phyloP scores from a whole-genome alignment of 2,888 invertebrate genomes.

The Limnephilus lunatus region DNA sequence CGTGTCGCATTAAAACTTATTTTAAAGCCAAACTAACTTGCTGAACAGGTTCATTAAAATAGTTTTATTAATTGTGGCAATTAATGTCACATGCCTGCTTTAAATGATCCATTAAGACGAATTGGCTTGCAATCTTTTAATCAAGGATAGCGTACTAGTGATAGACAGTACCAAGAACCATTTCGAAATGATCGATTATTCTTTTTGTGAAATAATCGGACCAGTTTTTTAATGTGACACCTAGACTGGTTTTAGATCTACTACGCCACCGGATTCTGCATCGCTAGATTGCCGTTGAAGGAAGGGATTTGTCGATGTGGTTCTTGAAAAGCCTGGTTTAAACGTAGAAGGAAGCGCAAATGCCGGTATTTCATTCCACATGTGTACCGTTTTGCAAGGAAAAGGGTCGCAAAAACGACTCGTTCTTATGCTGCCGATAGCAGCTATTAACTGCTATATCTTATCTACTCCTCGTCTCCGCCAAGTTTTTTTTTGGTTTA shows the following conservation, averaged over 20 bases:
- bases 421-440: background rate
- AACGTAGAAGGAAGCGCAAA: background rate
- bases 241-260: background rate
- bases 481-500: too few relatives aligned
- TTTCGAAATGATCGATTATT: background rate
- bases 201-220: too few relatives aligned
- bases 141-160: background rate
- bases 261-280: too few relatives aligned
- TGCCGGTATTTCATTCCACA: background rate
- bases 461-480: too few relatives aligned
- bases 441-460: too few relatives aligned
- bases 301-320: background rate
- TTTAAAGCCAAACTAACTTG: background rate
- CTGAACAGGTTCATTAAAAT: background rate
- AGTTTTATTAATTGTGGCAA: background rate
- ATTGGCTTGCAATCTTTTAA: background rate
- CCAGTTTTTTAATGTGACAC: too few relatives aligned
- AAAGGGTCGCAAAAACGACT: background rate
- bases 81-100: background rate
- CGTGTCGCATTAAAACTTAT: background rate
- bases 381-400: background rate
- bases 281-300: background rate
- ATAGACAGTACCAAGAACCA: background rate
- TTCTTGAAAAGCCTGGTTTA: background rate
- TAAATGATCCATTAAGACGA: background rate